phyloP scores from a whole-genome alignment of 2,113 vertebrate genomes.

The Chaenocephalus aceratus region DNA sequence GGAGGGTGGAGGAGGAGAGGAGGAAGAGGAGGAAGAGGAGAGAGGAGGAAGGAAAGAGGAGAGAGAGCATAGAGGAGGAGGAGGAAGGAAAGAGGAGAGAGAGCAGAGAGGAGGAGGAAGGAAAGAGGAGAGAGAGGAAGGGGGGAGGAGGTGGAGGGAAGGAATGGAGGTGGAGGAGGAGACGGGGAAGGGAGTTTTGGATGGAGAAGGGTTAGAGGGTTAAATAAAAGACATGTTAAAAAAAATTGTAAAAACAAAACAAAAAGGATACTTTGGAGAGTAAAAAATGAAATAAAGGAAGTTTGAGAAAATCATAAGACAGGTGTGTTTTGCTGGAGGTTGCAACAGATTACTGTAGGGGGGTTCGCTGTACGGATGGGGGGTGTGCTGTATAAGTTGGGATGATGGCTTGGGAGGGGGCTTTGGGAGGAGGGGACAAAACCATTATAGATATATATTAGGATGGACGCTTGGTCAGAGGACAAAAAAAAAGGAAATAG shows the following conservation, averaged over 20 bases:
- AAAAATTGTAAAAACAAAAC: slow-evolving; percentile 68
- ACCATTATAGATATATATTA: slow-evolving; percentile 77
- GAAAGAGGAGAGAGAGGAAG: slow-evolving; percentile 11
- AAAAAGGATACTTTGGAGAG: slow-evolving; percentile 63
- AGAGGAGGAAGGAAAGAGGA: slow-evolving; percentile 45
- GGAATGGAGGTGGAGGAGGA: slow-evolving; percentile 32
- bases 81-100: background rate
- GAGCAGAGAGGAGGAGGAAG: slow-evolving; percentile 62
- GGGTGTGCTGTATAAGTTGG: slow-evolving; percentile 84
- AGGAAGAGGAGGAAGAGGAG: slow-evolving; percentile 50
- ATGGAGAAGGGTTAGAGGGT: slow-evolving; percentile 88
- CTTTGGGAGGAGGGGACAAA: slow-evolving; percentile 84
- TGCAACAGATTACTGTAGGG: slow-evolving; percentile 85
- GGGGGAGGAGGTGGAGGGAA: slow-evolving; percentile 53
- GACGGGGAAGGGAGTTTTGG: slow-evolving; percentile 63
- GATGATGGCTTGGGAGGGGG: slow-evolving; percentile 85
- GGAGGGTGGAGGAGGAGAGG: slow-evolving; percentile 18
- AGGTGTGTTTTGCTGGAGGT: slow-evolving; percentile 85
- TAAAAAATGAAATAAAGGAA: slow-evolving; percentile 44
- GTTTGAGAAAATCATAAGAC: slow-evolving; percentile 80
- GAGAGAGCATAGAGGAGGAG: slow-evolving; percentile 37
- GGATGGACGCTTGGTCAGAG: slow-evolving; percentile 50
- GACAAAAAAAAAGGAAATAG: slow-evolving; percentile 35
- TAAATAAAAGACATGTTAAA: slow-evolving; percentile 88
- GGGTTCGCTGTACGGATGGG: slow-evolving; percentile 82